These are phyloP conservation scores for Neelides folsomi DNA, from an alignment of 2,888 invertebrate species.

Conservation along the genomic window DNA sequence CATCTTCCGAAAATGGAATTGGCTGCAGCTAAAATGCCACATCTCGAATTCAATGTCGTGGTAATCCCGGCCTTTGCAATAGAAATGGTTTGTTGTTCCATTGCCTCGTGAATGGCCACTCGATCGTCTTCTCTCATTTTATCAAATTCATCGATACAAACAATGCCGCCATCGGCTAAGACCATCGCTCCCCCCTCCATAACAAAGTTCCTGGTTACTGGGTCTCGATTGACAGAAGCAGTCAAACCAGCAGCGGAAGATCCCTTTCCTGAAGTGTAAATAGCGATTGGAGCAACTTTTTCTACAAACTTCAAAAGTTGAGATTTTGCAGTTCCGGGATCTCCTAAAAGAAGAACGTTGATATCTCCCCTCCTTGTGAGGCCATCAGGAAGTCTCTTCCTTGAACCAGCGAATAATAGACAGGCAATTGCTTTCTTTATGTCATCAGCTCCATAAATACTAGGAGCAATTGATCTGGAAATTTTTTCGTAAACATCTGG, in stretches of 20 bases:
- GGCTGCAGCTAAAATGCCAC: conserved; percentile 97
- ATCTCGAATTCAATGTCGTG: conserved; percentile 93
- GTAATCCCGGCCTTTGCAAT: conserved; percentile 99
- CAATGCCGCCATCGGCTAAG: conserved; percentile 94
- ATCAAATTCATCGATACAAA: conserved; percentile 99
- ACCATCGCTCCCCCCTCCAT: conserved; percentile 99
- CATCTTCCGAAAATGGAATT: conserved; percentile 97
- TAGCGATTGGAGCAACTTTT: conserved; percentile 79
- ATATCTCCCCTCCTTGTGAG: conserved; percentile 91
- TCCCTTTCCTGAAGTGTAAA: conserved; percentile 99
- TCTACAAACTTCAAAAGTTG: conserved; percentile 96
- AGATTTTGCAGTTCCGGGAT: conserved; percentile 99
- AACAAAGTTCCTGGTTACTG: conserved; percentile 77
- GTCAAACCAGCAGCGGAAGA: conserved; percentile 98
- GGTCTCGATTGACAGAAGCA: conserved; percentile 91
- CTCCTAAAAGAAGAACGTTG: conserved; percentile 84
- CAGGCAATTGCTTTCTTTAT: conserved; percentile 96
- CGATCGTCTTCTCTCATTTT: conserved; percentile 99
- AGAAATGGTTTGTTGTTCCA: conserved; percentile 99
- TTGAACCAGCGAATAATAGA: conserved; percentile 76
- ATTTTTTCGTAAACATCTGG: conserved; percentile 79
- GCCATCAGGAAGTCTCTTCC: conserved; percentile 86
- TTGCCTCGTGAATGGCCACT: conserved; percentile 98
- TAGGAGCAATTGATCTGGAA: conserved; percentile 84
- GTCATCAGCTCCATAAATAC: conserved; percentile 84